Evolutionary conservation across 1,140 invertebrate genomes (phyloP).

Genomic region (Parasteatoda tepidariorum): DNA sequence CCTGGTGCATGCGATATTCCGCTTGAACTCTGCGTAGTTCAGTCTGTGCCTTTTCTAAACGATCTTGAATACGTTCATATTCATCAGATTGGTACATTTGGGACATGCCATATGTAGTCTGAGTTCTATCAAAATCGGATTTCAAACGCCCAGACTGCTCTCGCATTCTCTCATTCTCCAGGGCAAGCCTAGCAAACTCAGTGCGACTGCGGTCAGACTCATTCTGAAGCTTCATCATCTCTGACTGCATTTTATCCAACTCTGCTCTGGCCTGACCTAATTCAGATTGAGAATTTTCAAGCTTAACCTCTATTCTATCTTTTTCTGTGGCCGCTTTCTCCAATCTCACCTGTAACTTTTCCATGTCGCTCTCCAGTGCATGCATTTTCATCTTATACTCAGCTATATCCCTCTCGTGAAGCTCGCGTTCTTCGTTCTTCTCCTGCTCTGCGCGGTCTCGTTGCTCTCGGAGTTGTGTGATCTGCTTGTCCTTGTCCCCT

Average conservation of each 20-base stretch:
- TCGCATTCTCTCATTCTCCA: conserved; percentile 84
- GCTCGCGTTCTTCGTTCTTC: conserved; percentile 92
- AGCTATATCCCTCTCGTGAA: conserved; percentile 92
- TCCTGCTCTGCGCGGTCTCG: conserved; percentile 96
- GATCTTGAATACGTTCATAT: conserved; percentile 75
- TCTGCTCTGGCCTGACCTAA: conserved; percentile 94
- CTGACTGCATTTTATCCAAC: conserved; percentile 87
- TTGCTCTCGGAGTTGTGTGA: conserved; percentile 90
- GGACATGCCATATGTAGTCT: conserved; percentile 20
- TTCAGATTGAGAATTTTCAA: conserved; percentile 92
- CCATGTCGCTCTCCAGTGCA: conserved; percentile 87
- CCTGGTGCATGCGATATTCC: conserved; percentile 77
- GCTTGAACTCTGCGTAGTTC: conserved; percentile 86
- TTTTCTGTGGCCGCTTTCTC: conserved; percentile 90
- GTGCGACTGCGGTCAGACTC: conserved; percentile 62
- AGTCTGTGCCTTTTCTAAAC: conserved; percentile 83
- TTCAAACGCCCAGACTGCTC: conserved; percentile 63
- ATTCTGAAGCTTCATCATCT: conserved; percentile 67
- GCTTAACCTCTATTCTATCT: conserved; percentile 87
- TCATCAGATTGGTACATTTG: conserved; percentile 48
- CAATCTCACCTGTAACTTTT: conserved; percentile 86
- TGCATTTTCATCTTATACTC: conserved; percentile 96
- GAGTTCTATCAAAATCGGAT: conserved; percentile 41
- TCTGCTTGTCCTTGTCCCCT: conserved; percentile 96
- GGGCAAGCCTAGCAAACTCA: conserved; percentile 78